Evolutionary conservation across 37 sponge, comb jelly and placozoan genomes (phyloP), one percentile per base, ranked within the genome.

Genomic region (Eunapius fragilis): DNA sequence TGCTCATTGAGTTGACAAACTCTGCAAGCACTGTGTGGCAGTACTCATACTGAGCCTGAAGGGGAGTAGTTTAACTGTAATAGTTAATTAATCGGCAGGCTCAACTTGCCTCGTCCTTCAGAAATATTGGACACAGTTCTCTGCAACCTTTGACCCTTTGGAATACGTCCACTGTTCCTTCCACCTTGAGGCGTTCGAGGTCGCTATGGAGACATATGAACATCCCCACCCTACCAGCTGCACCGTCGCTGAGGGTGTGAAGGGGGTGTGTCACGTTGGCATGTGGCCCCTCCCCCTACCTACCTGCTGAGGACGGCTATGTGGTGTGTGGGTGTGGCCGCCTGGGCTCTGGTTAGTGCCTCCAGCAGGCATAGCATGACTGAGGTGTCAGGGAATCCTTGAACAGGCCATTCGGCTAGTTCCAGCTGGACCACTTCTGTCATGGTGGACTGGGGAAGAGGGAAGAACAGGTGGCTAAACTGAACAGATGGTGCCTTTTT

Each of bases 11-110:
- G 32, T 80, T 32, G 17, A 80, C 32, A 68, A 25, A 80, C 22
- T 75, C 84, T 6, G 75, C 27, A 34, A 83, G 31, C 11, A 75
- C 84, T 24, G 31, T 6, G 25, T 83, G 50, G 25, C 37, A 38
- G 24, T 34, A 76, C 14, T 37, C 75, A 76, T 83, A 83, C 76
- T 83, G 84, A 47, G 30, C 49, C 84, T 83, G 19, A 76, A 68
- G 23, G 22, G 58, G 22, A 58, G 58, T 19, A 19, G 58, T 19
- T 17, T 58, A 58, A 13, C 1, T 4, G 14, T 58, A 58, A 58
- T 58, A 13, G 14, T 13, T 58, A 58, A 58, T 13, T 58, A 13
- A 4, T 17, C 58, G 22, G 14, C 58, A 17, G 47, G 47, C 47
- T 9, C 4, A 45, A 45, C n/a, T n/a, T 41, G 6, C 58, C 58